Evolutionary conservation across 2,888 invertebrate species (phyloP).

Genomic region (Nowickia ferox): DNA sequence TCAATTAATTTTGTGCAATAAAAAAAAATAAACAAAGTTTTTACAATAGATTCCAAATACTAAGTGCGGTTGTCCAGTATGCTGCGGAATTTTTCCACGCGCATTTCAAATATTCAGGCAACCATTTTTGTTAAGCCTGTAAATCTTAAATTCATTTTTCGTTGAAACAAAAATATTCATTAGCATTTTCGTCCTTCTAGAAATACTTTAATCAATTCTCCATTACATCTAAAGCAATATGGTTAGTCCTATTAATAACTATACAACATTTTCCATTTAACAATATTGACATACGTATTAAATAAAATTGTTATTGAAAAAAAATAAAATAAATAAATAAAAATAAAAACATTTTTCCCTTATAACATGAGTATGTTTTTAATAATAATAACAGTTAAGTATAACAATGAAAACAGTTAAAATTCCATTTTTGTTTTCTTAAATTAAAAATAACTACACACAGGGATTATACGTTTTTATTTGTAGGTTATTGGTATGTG

Average conservation of each 20-base stretch:
- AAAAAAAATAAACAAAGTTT: too few relatives aligned
- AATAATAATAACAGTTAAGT: slow-evolving; percentile 13
- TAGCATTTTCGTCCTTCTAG: neutral
- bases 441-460: slow-evolving; percentile 17
- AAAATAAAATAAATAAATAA: neutral
- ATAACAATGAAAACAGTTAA: slow-evolving; percentile 34
- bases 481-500: slow-evolving; percentile 6
- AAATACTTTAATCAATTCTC: neutral
- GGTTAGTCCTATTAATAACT: slow-evolving; percentile 10
- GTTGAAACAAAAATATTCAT: neutral
- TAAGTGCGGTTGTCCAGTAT: neutral
- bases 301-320: neutral
- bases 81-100: too few relatives aligned
- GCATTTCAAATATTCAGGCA: too few relatives aligned
- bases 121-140: too few relatives aligned
- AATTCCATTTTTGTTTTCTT: slow-evolving; percentile 28
- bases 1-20: too few relatives aligned
- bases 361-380: neutral
- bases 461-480: neutral
- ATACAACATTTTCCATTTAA: neutral
- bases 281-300: slow-evolving; percentile 19
- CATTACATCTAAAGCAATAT: slow-evolving; percentile 18
- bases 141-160: neutral
- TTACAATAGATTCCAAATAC: neutral
- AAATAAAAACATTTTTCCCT: neutral